Evolutionary conservation across 2,888 invertebrate species (phyloP), one percentile per base, ranked within the genome.

Genomic region (Archips xylosteana): DNA sequence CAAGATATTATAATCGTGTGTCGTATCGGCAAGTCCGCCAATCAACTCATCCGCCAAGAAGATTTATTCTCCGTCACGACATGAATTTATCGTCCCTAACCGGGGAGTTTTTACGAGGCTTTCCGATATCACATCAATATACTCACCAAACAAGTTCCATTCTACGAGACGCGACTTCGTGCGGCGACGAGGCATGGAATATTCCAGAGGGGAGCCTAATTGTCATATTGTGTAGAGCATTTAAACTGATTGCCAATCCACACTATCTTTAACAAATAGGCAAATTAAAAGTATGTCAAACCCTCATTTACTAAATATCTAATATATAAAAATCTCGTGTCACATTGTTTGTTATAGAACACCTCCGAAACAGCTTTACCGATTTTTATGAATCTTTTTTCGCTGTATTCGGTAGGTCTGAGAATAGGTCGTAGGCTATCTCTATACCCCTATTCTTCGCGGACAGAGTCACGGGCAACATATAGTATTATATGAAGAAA

Each of bases 101-200:
- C 75, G 67, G 63, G 54, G 70, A 67, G 67, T 77, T 84, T 84
- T 85, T 83, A 84, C 83, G 79, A 82, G 79, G 75, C 74, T 77
- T 83, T 82, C 82, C 85, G 82, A 85, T 84, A 84, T 80, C 80
- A 76, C 78, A 82, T 82, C 83, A 81, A 86, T 85, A 86, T 86
- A 83, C 80, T 80, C 80, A 77, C 81, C 78, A 79, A 79, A 73
- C 73, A 74, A 69, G 64, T 54, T 79, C 76, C 76, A 81, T 81
- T 82, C 75, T 78, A 74, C 72, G 70, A 57, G 65, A 75, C 76
- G 59, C 65, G 67, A 36, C 67, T 62, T 57, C 39, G 59, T 45
- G n/a, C 63, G 51, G 32, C 45, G 49, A 57, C 59, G 59, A 13
- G 39, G 51, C 45, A 34, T 47, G 62, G 51, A 61, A 39, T 39